Percentiles rank a stretch among this genome's conserved stretches.
Evolutionary conservation across 2,113 vertebrate genomes (phyloP).

Genomic region (Orthochromis indermauri): DNA sequence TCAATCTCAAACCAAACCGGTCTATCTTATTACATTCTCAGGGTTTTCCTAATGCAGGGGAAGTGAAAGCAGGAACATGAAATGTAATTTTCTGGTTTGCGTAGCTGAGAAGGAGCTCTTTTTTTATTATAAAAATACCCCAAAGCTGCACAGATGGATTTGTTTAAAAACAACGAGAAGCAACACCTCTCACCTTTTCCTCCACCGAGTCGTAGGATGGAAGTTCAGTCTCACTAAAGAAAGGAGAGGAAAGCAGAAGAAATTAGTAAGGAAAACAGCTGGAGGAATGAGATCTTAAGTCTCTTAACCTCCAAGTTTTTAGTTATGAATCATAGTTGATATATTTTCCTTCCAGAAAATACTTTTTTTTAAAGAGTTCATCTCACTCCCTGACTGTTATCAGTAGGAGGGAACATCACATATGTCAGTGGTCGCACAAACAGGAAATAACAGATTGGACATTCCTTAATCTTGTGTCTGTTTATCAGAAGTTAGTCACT

Average conservation of each 20-base stretch:
- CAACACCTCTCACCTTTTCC: constrained; percentile 64
- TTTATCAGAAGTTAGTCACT: not conserved
- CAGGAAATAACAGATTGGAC: constrained; percentile 56
- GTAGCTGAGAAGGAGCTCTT: not conserved
- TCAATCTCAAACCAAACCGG: not conserved
- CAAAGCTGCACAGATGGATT: not conserved
- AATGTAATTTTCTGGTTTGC: not conserved
- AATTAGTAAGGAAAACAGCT: not conserved
- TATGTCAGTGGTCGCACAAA: constrained; percentile 30
- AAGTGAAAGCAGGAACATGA: not conserved
- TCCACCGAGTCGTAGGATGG: constrained; percentile 68
- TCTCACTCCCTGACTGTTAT: not conserved
- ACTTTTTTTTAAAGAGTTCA: not conserved
- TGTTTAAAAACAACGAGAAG: not conserved
- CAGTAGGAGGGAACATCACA: constrained; percentile 2
- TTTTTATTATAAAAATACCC: not conserved
- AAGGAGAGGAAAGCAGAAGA: not conserved
- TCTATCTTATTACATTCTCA: not conserved
- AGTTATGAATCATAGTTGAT: not conserved
- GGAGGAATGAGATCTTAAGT: not conserved
- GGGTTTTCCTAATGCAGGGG: not conserved
- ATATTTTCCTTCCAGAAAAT: constrained; percentile 9
- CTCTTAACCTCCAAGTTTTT: not conserved
- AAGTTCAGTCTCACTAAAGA: constrained; percentile 66
- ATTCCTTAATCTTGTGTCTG: not conserved